Evolutionary conservation across 2,797 vertebrate genomes (phyloP).

Genomic region (Dromococcyx pavoninus): DNA sequence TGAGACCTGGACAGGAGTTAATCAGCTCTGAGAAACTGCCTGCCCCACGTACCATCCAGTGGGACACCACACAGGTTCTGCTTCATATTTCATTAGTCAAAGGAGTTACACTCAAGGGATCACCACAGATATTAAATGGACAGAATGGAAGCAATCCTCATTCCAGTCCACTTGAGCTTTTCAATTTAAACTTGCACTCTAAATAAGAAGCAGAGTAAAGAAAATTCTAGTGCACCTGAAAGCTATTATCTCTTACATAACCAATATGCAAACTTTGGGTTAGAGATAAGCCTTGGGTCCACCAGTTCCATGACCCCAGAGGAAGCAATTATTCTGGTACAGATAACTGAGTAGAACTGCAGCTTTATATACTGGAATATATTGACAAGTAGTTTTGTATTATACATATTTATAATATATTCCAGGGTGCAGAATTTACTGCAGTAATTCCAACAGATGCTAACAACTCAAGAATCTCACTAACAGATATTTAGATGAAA

Average conservation of each 20-base stretch:
- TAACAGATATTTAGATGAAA: neutral
- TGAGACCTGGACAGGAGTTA: neutral
- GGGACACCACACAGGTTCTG: neutral
- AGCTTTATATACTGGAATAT: neutral
- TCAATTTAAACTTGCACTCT: neutral
- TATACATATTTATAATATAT: no score
- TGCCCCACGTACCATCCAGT: neutral
- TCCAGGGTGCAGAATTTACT: neutral
- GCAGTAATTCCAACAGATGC: neutral
- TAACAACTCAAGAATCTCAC: neutral
- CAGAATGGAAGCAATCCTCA: neutral
- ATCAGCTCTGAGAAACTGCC: neutral
- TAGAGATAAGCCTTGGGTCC: neutral
- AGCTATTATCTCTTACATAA: neutral
- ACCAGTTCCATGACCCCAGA: neutral
- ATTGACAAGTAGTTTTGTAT: no score
- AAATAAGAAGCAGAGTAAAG: neutral
- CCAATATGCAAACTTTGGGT: neutral
- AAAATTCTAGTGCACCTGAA: neutral
- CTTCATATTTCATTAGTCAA: neutral
- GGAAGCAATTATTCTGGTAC: neutral
- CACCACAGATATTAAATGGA: neutral
- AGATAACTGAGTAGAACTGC: neutral
- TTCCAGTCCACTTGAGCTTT: neutral
- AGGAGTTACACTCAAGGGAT: neutral